Evolutionary conservation across 2,113 vertebrate genomes (phyloP).

Genomic region (Reinhardtius hippoglossoides): DNA sequence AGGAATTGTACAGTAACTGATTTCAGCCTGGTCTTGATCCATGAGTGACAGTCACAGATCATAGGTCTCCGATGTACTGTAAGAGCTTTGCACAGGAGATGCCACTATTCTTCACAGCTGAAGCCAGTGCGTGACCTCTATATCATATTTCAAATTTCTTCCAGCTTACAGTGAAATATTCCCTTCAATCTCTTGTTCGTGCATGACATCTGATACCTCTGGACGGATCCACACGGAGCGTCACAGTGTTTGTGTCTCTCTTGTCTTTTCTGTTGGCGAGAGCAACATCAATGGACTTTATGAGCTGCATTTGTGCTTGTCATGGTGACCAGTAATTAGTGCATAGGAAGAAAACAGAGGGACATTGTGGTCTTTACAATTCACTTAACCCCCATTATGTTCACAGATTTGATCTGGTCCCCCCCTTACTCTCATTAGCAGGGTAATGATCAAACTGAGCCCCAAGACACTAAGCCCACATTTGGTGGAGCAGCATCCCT

Average conservation of each 20-base stretch:
- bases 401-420: slow-evolving; percentile 54
- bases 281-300: slow-evolving; percentile 22
- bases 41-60: slow-evolving; percentile 41
- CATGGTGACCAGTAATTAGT: slow-evolving; percentile 38
- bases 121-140: neutral
- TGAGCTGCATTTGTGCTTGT: slow-evolving; percentile 12
- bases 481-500: slow-evolving; percentile 32
- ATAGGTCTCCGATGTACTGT: slow-evolving; percentile 13
- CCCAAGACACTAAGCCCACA: slow-evolving; percentile 52
- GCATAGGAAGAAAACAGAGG: slow-evolving; percentile 38
- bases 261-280: slow-evolving; percentile 15
- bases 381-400: slow-evolving; percentile 65
- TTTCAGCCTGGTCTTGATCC: slow-evolving; percentile 41
- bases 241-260: neutral
- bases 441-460: slow-evolving; percentile 69
- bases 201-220: slow-evolving; percentile 14
- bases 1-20: slow-evolving; percentile 31
- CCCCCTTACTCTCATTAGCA: slow-evolving; percentile 54
- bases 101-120: slow-evolving; percentile 1
- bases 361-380: slow-evolving; percentile 53
- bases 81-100: slow-evolving; percentile 20
- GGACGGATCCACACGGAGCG: neutral
- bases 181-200: slow-evolving; percentile 23
- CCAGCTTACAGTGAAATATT: neutral
- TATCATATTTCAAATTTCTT: slow-evolving; percentile 33